Base-by-base conservation (phyloP, 2,113 vertebrate species). In the Pollachius pollachius region DNA sequence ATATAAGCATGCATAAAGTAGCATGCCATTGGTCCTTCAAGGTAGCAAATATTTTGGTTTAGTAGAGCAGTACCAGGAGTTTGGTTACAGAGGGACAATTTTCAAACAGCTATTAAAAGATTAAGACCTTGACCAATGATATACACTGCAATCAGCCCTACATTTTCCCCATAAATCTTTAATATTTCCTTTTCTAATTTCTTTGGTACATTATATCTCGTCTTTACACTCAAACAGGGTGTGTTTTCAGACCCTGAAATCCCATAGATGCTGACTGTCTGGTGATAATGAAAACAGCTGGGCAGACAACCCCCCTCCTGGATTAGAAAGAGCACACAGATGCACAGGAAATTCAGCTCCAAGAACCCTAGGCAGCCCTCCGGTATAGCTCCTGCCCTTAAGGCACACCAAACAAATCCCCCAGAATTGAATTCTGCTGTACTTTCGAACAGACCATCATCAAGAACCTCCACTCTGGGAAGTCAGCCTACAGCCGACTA, bases 381-480 rank as follows among this genome's bases (percentile, higher is more conserved):
- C 41, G 15, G 17, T 71, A 76, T 21, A 16, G 4, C 30, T 0
- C 30, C 30, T 34, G 4, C 6, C 41, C 41, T 12, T 1, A 48
- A 48, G 9, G 41, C 41, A 48, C 2, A 48, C 8, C 16, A 68
- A 17, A 7, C 52, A 66, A 73, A 67, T 3, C 1, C 17, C 7
- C 52, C 0, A 71, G 68, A 61, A 73, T 67, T 5, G 79, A 74
- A 48, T 85, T 72, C 37, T 76, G 30, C 1, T 78, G 76, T 16
- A 69, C 19, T 0, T 89, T 90, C 76, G 85, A 87, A 15, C 87
- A 87, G 60, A 79, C 80, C 0, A 69, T 13, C 0, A 80, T 13
- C 0, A 80, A 89, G 66, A 93, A 93, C 78, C 76, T 94, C 72
- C 90, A 93, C 13, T 68, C 67, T 0, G 89, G 89, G 11, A 82